Base-by-base conservation (phyloP, 2,797 vertebrate species). In the Clarias fuscus region DNA sequence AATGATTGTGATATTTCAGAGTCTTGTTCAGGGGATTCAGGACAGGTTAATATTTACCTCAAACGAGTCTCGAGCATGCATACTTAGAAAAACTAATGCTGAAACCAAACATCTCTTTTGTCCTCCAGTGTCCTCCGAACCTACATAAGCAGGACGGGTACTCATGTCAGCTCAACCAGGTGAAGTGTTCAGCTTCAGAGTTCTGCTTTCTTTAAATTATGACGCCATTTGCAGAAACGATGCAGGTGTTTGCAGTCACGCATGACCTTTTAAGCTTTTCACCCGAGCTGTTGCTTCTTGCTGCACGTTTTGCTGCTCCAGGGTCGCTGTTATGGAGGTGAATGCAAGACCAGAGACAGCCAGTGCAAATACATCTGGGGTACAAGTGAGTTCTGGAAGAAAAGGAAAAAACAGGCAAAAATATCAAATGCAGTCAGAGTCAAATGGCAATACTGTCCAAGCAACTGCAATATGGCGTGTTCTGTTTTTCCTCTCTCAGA, bases 291-390 rank as follows among this genome's bases (percentile, higher is more conserved):
- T 73, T 37, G 13, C n/a, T 64, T 68, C 43, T 82, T 33, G 11
- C 22, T 64, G 13, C 48, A 58, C 30, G 20, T 75, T 56, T 75
- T 84, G 48, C 73, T 86, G 88, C 77, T 93, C 68, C 93, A 97
- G 96, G 97, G 97, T 65, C 96, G 96, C 86, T 97, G 97, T 92
- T 97, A 97, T 88, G 95, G 94, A 0, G 97, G 97, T 76, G 96
- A 97, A 91, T 97, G 97, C 94, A 97, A 97, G 92, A 97, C 96
- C 37, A 95, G 96, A 88, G 96, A 97, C 83, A 96, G 95, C 93
- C 97, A 97, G 73, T 97, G 97, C 91, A 97, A 95, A 90, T 96
- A 96, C 91, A 95, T 97, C 93, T 97, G 96, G 96, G 96, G 96
- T 89, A 87, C 95, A 90, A 97, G 96, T 97, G 96, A 91, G 96